Base-by-base conservation (phyloP, 1,140 invertebrate genomes). In the Drosophila lacertosa region DNA sequence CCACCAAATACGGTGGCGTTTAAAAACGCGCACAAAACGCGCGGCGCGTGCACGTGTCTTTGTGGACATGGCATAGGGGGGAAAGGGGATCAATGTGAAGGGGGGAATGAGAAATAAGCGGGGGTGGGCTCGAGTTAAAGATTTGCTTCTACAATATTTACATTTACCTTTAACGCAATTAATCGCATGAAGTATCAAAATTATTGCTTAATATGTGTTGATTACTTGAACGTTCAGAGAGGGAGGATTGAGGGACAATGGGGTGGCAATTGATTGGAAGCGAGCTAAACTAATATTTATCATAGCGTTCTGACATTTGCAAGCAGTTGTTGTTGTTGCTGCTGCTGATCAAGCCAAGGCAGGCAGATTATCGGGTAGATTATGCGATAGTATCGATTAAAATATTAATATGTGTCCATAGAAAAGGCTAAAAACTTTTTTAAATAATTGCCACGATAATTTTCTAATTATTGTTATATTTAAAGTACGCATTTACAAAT, bases 1-100 rank as follows among this genome's bases (percentile, higher is more conserved):
- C 35, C 32, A 32, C 74, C 79, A 78, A 83, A 82, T 82, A 83
- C 45, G 78, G 78, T 58, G 59, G 64, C 64, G 78, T 77, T 81
- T 81, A 40, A 68, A 80, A 73, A 39, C 54, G 68, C 72, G 40
- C 68, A 45, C 42, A 64, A 76, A 80, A 72, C 64, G 64, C 77
- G 55, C 69, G 67, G 45, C 53, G 51, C 68, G 60, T 72, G 78
- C 78, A 82, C 78, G 78, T 83, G 78, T 69, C 48, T 45, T 1
- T 15, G 35, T 18, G 10, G 10, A 3, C 26, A 18, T 26, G 29
- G 22, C 4, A 22, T 7, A 9, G 5, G 1, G 3, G 11, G 13
- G 11, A 5, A 18, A 5, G 22, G 10, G 11, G 11, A 9, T 18
- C 4, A 3, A 9, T 11, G 20, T 58, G 22, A n/a, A 44, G 33